These are phyloP conservation scores for Origma solitaria DNA, from an alignment of 2,113 vertebrate genomes.

Conservation along the genomic window DNA sequence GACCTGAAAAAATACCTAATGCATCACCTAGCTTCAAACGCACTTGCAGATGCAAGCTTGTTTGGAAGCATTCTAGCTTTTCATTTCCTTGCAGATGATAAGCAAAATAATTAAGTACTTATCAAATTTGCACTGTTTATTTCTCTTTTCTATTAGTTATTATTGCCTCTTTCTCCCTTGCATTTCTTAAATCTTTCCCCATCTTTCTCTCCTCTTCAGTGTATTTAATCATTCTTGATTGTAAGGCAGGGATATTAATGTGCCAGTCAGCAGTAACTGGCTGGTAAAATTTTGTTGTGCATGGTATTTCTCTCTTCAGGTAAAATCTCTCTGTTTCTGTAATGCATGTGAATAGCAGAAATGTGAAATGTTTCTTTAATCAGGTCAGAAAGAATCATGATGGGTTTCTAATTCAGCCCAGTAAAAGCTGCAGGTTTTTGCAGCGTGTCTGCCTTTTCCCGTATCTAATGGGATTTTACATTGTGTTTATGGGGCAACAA, in stretches of 20 bases:
- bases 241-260: background rate
- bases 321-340: background rate
- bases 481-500: background rate
- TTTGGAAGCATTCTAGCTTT: background rate
- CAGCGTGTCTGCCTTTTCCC: background rate
- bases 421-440: background rate
- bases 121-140: background rate
- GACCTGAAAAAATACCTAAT: background rate
- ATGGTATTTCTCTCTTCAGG: background rate
- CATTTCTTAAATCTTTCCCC: background rate
- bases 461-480: background rate
- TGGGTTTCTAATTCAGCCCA: background rate
- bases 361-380: background rate
- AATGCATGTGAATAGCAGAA: background rate
- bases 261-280: background rate
- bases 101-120: conserved; percentile 2
- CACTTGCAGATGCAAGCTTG: background rate
- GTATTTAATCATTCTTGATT: background rate
- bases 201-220: background rate
- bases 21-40: background rate
- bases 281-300: background rate
- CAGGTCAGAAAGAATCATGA: background rate
- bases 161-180: background rate
- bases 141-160: background rate
- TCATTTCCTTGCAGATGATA: background rate